Conservation (phyloP, 2,888 invertebrate genomes). For the Drosophila eohydei region DNA sequence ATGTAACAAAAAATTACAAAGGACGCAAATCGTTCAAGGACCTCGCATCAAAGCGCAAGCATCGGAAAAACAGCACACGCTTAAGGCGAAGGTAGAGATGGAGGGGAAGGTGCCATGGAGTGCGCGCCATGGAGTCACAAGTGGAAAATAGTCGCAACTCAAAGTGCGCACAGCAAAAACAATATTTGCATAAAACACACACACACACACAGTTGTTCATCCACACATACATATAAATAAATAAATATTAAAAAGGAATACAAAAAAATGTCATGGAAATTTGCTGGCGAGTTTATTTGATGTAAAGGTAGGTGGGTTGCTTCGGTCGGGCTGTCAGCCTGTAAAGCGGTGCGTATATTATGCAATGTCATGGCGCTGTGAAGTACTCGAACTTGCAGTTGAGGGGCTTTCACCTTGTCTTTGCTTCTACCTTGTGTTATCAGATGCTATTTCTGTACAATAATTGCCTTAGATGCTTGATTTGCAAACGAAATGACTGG, state of each 20-base stretch:
- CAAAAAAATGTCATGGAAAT: constrained; percentile 63
- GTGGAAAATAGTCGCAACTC: constrained; percentile 53
- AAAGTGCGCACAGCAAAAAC: constrained; percentile 38
- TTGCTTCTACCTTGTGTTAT: constrained; percentile 28
- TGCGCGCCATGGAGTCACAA: constrained; percentile 25
- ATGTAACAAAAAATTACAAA: constrained; percentile 45
- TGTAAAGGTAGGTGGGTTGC: constrained; percentile 19
- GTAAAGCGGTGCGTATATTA: constrained; percentile 40
- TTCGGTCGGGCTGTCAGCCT: constrained; percentile 3
- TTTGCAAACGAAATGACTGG: constrained; percentile 21
- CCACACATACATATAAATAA: constrained; percentile 34
- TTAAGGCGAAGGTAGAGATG: constrained; percentile 1
- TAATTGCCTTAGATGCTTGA: constrained; percentile 35
- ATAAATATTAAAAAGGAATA: constrained; percentile 64
- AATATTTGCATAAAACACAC: constrained; percentile 64
- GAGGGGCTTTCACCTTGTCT: constrained; percentile 29
- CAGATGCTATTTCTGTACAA: constrained; percentile 46
- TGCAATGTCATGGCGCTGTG: constrained; percentile 48
- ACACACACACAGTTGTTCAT: constrained; percentile 12
- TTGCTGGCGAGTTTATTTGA: constrained; percentile 44
- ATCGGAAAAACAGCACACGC: constrained; percentile 19
- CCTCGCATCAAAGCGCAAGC: constrained; percentile 34
- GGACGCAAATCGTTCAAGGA: constrained; percentile 37
- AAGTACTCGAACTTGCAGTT: constrained; percentile 13
- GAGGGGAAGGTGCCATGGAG: constrained; percentile 3